phyloP scores from a whole-genome alignment of 2,888 invertebrate genomes.

The Drosophila mayaguana region DNA sequence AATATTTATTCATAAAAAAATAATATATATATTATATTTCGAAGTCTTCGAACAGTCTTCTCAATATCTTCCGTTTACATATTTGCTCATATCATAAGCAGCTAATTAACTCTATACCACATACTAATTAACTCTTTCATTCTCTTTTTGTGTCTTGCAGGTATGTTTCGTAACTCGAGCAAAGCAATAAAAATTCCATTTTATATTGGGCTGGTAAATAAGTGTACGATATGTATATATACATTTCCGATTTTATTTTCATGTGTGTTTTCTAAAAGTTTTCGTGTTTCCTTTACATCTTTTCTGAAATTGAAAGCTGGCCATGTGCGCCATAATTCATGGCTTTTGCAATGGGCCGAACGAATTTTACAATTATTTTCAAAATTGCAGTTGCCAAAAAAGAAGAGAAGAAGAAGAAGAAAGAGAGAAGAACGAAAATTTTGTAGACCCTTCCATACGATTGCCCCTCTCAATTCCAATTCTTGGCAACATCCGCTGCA shows the following conservation, averaged over 20 bases:
- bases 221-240: neutral
- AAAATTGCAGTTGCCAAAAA: slow-evolving; percentile 49
- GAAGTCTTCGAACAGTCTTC: too few species aligned
- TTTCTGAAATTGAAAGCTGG: slow-evolving; percentile 50
- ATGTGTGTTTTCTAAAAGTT: slow-evolving; percentile 9
- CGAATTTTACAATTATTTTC: slow-evolving; percentile 63
- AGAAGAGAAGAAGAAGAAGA: neutral
- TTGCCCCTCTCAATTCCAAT: neutral
- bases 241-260: neutral
- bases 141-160: slow-evolving; percentile 48
- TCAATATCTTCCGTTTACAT: neutral
- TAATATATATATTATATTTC: too few species aligned
- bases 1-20: too few species aligned
- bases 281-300: slow-evolving; percentile 9
- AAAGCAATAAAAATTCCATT: slow-evolving; percentile 40
- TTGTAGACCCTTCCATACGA: neutral
- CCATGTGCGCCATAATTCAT: slow-evolving; percentile 58
- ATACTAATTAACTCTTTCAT: slow-evolving; percentile 11
- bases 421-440: neutral
- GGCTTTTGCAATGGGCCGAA: slow-evolving; percentile 61
- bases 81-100: neutral
- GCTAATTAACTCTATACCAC: neutral
- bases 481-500: slow-evolving; percentile 23
- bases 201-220: slow-evolving; percentile 54
- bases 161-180: slow-evolving; percentile 61